Conservation (phyloP, 2,888 invertebrate genomes). For the Cheilosia urbana region DNA sequence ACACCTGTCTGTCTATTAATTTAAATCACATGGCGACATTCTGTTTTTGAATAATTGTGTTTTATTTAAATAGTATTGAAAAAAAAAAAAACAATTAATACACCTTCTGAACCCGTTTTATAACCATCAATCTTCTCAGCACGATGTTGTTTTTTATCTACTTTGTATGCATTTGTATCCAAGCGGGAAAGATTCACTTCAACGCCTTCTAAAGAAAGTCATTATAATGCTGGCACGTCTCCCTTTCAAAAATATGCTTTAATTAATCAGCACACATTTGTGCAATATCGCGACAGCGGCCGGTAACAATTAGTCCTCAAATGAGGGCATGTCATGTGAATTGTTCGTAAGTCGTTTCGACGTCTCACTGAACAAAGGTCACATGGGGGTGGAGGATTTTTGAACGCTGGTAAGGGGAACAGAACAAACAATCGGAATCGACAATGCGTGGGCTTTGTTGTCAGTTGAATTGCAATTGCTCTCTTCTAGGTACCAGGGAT, state of each 20-base stretch:
- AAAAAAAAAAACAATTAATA: too few relatives aligned
- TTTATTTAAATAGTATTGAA: too few relatives aligned
- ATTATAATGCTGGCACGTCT: constrained; percentile 18
- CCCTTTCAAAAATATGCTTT: constrained; percentile 58
- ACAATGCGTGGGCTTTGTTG: constrained; percentile 61
- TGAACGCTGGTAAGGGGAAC: constrained; percentile 28
- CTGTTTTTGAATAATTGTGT: too few relatives aligned
- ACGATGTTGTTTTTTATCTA: too few relatives aligned
- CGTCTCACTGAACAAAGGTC: constrained; percentile 60
- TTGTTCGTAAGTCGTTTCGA: constrained; percentile 68
- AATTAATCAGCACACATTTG: constrained; percentile 72
- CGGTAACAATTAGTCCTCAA: constrained; percentile 71
- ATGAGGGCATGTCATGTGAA: constrained; percentile 69
- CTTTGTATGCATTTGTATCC: too few relatives aligned
- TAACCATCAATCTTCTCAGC: too few relatives aligned
- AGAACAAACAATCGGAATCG: constrained; percentile 60
- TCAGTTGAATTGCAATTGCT: constrained; percentile 67
- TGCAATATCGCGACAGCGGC: constrained; percentile 63
- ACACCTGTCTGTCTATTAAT: too few relatives aligned
- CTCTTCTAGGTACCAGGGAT: constrained; percentile 53
- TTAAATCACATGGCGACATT: too few relatives aligned
- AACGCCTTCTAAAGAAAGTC: neutral
- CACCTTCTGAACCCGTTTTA: too few relatives aligned
- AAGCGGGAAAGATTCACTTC: neutral
- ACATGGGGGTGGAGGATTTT: constrained; percentile 63